phyloP scores from a whole-genome alignment of 2,113 vertebrate species.

The Lathamus discolor region DNA sequence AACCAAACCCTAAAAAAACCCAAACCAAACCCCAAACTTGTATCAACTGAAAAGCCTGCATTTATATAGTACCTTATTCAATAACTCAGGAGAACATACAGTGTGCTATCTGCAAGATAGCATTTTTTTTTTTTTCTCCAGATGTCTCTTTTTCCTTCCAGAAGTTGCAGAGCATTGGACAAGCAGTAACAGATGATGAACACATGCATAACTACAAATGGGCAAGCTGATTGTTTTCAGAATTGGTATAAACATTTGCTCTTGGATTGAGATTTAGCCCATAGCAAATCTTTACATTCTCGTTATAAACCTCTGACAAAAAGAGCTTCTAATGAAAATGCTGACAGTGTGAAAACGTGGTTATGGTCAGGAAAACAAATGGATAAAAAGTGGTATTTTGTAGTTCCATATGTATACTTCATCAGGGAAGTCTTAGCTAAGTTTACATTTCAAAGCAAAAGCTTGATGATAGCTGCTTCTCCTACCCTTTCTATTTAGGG shows the following conservation, averaged over 20 bases:
- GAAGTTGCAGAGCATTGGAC: slow-evolving; percentile 84
- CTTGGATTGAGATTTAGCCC: slow-evolving; percentile 84
- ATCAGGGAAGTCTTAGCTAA: slow-evolving; percentile 71
- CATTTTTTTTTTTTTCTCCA: slow-evolving; percentile 72
- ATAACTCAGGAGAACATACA: slow-evolving; percentile 69
- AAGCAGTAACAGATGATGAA: slow-evolving; percentile 86
- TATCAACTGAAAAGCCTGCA: slow-evolving; percentile 47
- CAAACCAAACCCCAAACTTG: not conserved
- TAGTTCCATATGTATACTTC: slow-evolving; percentile 76
- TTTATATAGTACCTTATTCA: slow-evolving; percentile 67
- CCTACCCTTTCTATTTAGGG: slow-evolving; percentile 40
- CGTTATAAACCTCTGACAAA: slow-evolving; percentile 80
- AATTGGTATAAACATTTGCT: slow-evolving; percentile 87
- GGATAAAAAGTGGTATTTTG: slow-evolving; percentile 78
- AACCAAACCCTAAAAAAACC: not conserved
- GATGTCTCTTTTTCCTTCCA: slow-evolving; percentile 85
- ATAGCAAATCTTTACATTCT: slow-evolving; percentile 86
- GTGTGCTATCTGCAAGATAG: slow-evolving; percentile 74
- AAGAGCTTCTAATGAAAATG: slow-evolving; percentile 82
- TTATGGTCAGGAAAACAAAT: slow-evolving; percentile 81
- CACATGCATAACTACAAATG: slow-evolving; percentile 86
- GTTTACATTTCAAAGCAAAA: slow-evolving; percentile 71
- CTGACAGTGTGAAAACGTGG: slow-evolving; percentile 83
- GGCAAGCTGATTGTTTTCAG: slow-evolving; percentile 85
- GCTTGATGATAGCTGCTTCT: slow-evolving; percentile 70